These are phyloP conservation scores for Creontiades dilutus DNA, from an alignment of 2,888 invertebrate genomes.

Conservation along the genomic window DNA sequence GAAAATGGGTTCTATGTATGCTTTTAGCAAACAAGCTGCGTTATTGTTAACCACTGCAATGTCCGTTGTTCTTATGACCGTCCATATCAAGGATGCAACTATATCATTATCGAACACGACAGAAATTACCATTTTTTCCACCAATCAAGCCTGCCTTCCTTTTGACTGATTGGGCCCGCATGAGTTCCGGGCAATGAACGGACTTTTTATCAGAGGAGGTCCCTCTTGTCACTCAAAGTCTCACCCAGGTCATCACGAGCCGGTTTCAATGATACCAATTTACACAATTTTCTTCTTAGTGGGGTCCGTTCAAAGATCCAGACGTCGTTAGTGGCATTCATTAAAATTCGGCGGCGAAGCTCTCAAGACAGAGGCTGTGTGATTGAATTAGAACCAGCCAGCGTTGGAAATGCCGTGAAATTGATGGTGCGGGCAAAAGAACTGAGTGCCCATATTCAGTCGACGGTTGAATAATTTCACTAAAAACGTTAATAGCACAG, in stretches of 20 bases:
- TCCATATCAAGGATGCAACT: too few relatives aligned
- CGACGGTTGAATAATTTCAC: too few relatives aligned
- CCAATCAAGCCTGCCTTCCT: constrained; percentile 8
- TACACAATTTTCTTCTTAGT: too few relatives aligned
- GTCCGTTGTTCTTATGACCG: too few relatives aligned
- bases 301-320: not conserved
- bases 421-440: too few relatives aligned
- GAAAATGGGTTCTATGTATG: too few relatives aligned
- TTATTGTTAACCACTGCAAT: too few relatives aligned
- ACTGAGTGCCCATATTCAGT: too few relatives aligned
- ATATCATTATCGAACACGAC: not conserved
- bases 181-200: constrained; percentile 31
- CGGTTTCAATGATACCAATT: constrained; percentile 58
- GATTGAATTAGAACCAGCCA: not conserved
- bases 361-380: not conserved
- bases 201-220: not conserved
- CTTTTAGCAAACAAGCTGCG: too few relatives aligned
- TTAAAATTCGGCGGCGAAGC: constrained; percentile 24
- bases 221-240: constrained; percentile 61
- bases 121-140: not conserved
- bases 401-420: too few relatives aligned
- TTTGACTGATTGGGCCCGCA: constrained; percentile 60
- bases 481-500: too few relatives aligned
- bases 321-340: constrained; percentile 19
- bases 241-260: constrained; percentile 32